Base-by-base conservation (phyloP, 2,888 invertebrate genomes). In the Mantis religiosa region DNA sequence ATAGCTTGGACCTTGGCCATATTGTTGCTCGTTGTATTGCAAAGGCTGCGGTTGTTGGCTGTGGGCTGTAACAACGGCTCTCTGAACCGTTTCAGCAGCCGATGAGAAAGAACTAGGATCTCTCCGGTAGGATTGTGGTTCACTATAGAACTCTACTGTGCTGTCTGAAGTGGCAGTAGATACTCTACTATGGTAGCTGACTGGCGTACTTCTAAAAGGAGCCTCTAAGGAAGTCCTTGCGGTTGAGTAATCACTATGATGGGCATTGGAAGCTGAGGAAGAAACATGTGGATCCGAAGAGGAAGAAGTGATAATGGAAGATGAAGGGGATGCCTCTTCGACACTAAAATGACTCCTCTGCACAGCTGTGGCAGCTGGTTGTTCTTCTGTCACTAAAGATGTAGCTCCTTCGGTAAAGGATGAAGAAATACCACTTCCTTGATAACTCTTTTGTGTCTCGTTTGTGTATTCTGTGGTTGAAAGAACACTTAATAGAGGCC, bases 291-390 rank as follows among this genome's bases (percentile, higher is more conserved):
- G 54, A 71, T 20, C 54, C 6, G 54, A 71, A 41, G 41, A 71
- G 54, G 54, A 71, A 71, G 54, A 71, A 0, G 54, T 71, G 71
- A 82, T 84, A 8, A 87, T 47, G 14, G 88, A 88, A 8, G 89
- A 88, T 9, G 89, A 90, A 15, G 90, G 90, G 8, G 89, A 84
- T 28, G 90, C 90, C 89, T 91, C 91, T 89, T 91, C 91, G 7
- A 91, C 91, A 54, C 90, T 91, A 86, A 92, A 91, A 30, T 91
- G 91, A 87, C 91, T 91, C 84, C 91, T 90, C 83, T 91, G 91
- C 8, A 91, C 89, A 8, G 91, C 90, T 41, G 90, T 88, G 1
- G 90, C 89, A 4, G 88, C 85, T 15, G 90, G 90, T 28, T 88
- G 90, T 82, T 90, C 90, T 86, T 90, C 91, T 20, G 90, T 90